phyloP scores from a whole-genome alignment of 2,113 vertebrate genomes.

The Mesitornis unicolor region DNA sequence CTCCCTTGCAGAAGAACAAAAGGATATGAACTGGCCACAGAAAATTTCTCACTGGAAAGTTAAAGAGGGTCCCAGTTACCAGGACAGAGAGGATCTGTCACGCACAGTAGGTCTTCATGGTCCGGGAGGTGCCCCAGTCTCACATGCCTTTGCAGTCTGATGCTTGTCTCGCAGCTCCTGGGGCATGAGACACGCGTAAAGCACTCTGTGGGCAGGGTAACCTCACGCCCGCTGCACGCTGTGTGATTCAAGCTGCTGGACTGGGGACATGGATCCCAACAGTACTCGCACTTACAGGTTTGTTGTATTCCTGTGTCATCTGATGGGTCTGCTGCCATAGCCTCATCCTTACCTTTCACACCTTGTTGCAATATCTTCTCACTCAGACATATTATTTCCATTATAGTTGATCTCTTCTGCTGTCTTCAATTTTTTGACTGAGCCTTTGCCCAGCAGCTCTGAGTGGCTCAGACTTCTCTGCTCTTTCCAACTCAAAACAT shows the following conservation, averaged over 20 bases:
- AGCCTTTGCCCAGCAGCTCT: neutral
- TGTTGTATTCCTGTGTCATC: neutral
- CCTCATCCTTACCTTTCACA: neutral
- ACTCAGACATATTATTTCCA: neutral
- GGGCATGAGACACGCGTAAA: accelerated
- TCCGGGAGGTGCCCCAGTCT: neutral
- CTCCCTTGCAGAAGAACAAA: neutral
- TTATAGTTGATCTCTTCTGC: neutral
- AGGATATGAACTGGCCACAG: accelerated
- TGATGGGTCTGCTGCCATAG: neutral
- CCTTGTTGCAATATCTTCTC: neutral
- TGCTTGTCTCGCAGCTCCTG: neutral
- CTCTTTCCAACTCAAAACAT: neutral
- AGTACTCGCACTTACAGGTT: neutral
- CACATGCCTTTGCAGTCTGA: neutral
- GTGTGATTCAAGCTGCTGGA: neutral
- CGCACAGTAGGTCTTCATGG: neutral
- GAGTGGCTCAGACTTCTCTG: neutral
- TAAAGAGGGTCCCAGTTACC: neutral
- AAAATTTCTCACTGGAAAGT: neutral
- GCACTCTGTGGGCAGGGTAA: neutral
- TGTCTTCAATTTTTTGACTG: neutral
- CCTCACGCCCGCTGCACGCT: neutral
- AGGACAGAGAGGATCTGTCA: neutral
- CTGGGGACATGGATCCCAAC: neutral